Conservation (phyloP, 2,797 vertebrate species). For the Hipposideros larvatus region DNA sequence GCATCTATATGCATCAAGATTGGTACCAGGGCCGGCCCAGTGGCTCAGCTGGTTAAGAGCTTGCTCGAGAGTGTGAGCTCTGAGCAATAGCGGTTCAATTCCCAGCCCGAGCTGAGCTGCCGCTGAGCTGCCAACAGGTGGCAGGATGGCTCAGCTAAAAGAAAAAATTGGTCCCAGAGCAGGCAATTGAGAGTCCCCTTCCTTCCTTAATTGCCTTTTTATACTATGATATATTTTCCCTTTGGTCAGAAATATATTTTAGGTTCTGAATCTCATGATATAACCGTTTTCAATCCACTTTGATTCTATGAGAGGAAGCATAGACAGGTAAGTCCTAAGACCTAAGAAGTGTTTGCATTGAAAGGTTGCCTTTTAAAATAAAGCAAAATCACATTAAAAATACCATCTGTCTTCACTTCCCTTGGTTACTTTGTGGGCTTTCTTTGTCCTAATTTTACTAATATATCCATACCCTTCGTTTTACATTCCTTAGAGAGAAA, state of each 20-base stretch:
- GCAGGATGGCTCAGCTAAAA: too few relatives aligned
- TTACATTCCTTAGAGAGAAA: background rate
- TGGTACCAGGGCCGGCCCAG: too few relatives aligned
- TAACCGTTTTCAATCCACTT: background rate
- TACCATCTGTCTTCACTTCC: background rate
- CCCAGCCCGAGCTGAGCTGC: too few relatives aligned
- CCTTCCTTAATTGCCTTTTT: background rate
- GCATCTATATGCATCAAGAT: too few relatives aligned
- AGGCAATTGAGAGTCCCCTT: background rate
- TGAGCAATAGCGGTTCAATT: too few relatives aligned
- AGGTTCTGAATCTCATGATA: background rate
- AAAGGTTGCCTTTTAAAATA: background rate
- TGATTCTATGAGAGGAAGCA: conserved; percentile 3
- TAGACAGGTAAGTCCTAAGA: background rate
- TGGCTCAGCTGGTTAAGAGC: too few relatives aligned
- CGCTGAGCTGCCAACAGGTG: too few relatives aligned
- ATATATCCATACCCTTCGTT: background rate
- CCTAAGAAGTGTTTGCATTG: background rate
- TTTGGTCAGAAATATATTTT: background rate
- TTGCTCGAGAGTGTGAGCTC: too few relatives aligned
- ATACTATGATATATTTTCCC: background rate
- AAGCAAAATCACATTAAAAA: background rate
- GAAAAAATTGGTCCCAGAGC: background rate
- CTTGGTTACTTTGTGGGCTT: background rate
- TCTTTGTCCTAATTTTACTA: background rate